Percentiles rank a stretch among this genome's conserved stretches.
phyloP scores from a whole-genome alignment of 2,113 vertebrate species.

The Oceanites oceanicus region DNA sequence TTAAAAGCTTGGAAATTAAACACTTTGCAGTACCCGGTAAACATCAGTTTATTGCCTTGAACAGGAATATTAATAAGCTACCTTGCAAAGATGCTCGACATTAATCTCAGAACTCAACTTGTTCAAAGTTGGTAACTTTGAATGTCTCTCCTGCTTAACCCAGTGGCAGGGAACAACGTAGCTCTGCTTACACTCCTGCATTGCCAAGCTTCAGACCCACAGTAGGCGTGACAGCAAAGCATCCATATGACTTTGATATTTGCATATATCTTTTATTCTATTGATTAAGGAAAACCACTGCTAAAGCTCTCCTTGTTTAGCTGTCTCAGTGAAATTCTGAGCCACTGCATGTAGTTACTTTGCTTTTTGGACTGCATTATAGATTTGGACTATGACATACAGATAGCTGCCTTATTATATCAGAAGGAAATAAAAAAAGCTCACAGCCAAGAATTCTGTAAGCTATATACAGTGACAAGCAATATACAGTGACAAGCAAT shows the following conservation, averaged over 20 bases:
- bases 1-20: not conserved
- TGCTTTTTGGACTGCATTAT: not conserved
- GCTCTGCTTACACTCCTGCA: not conserved
- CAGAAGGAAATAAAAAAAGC: not conserved
- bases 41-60: not conserved
- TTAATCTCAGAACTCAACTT: not conserved
- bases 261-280: not conserved
- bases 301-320: not conserved
- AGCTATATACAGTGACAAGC: not conserved
- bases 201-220: not conserved
- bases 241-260: not conserved
- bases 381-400: not conserved
- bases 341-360: not conserved
- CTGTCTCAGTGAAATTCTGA: not conserved
- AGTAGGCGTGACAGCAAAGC: not conserved
- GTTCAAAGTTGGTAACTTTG: not conserved
- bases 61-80: not conserved
- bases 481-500: not conserved
- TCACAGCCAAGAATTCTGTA: not conserved
- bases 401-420: not conserved
- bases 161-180: not conserved
- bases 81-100: not conserved
- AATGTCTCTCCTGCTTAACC: not conserved
- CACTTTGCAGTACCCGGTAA: not conserved
- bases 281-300: not conserved